These are phyloP conservation scores for Gymnothorax reevesii DNA, from an alignment of 2,797 vertebrate species.

Conservation along the genomic window DNA sequence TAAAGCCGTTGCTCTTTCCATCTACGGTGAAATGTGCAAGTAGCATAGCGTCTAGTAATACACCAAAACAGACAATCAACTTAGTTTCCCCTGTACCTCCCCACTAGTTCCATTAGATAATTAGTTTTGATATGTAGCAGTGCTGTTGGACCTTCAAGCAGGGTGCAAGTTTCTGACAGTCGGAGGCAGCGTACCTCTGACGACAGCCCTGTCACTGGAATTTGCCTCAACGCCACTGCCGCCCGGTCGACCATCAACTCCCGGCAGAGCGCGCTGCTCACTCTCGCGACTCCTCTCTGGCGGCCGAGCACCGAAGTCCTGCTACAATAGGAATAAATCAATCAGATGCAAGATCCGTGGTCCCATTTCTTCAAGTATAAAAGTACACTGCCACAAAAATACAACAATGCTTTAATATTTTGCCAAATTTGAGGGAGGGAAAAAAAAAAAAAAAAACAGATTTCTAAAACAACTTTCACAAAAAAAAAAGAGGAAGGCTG, in stretches of 20 bases:
- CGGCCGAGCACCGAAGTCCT: constrained; percentile 60
- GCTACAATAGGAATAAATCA: background rate
- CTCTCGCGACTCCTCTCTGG: constrained; percentile 64
- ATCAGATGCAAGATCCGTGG: background rate
- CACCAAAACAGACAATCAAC: too few relatives aligned
- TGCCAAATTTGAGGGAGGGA: too few relatives aligned
- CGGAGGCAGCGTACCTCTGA: constrained; percentile 12
- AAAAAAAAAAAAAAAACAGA: too few relatives aligned
- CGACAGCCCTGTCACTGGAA: background rate
- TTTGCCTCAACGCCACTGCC: constrained; percentile 27
- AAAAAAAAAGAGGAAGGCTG: too few relatives aligned
- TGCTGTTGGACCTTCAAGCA: background rate
- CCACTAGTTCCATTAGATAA: background rate
- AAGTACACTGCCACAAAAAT: background rate
- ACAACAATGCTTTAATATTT: too few relatives aligned
- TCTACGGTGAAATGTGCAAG: too few relatives aligned
- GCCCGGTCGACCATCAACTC: constrained; percentile 8
- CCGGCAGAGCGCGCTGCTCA: constrained; percentile 45
- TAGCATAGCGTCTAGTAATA: too few relatives aligned
- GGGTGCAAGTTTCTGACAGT: background rate
- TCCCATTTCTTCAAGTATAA: background rate
- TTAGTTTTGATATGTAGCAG: background rate
- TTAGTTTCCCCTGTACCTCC: too few relatives aligned
- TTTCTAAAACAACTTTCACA: too few relatives aligned
- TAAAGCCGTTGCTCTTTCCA: too few relatives aligned